Percentiles rank a stretch among this genome's conserved stretches.
Conservation (phyloP, 2,797 vertebrate species). For the Perodicticus potto region DNA sequence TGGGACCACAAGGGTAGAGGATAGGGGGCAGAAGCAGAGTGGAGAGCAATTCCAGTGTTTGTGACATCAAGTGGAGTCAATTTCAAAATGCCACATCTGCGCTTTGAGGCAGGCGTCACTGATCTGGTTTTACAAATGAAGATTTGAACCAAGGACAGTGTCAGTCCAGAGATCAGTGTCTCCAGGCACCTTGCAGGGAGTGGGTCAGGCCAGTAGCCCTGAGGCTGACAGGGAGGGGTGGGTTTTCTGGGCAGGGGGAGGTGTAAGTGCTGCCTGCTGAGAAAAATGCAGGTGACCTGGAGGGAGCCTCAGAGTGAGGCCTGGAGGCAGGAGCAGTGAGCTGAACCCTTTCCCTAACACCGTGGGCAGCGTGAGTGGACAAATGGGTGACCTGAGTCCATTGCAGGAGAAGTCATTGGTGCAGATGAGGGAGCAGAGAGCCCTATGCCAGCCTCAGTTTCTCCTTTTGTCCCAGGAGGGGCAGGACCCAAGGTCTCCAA, state of each 20-base stretch:
- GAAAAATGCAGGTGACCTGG: background rate
- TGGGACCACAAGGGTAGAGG: background rate
- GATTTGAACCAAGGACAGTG: background rate
- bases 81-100: background rate
- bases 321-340: background rate
- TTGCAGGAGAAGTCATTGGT: conserved; percentile 89
- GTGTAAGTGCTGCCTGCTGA: background rate
- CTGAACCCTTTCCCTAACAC: background rate
- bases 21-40: background rate
- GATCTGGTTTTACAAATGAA: background rate
- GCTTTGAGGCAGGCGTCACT: background rate
- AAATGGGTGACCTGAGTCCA: conserved; percentile 90
- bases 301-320: background rate
- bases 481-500: background rate
- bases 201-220: no score
- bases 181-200: background rate
- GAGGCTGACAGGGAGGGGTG: background rate
- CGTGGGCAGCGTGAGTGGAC: conserved; percentile 87
- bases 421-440: conserved; percentile 85
- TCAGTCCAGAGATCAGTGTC: background rate
- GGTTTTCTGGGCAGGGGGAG: background rate
- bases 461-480: background rate
- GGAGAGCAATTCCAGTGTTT: background rate
- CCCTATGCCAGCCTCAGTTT: background rate
- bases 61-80: background rate